These are phyloP conservation scores for Pseudorhombus dupliciocellatus DNA, from an alignment of 2,113 vertebrate genomes.

Conservation along the genomic window DNA sequence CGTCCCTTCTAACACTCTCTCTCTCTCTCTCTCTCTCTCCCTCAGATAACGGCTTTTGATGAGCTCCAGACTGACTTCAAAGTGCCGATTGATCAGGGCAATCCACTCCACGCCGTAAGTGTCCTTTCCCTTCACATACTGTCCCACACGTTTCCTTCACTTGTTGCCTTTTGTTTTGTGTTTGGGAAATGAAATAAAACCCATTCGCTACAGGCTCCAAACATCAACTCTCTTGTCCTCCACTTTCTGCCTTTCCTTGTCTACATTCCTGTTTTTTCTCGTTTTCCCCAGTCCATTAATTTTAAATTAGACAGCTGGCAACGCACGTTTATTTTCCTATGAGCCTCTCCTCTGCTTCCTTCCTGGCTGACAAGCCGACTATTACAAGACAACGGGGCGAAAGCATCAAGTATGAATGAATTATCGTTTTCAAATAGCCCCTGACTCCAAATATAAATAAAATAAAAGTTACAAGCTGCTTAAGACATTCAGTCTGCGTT, in stretches of 20 bases:
- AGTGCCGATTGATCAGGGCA: conserved; percentile 86
- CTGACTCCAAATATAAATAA: conserved; percentile 21
- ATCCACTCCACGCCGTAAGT: conserved; percentile 84
- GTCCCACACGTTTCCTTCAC: not conserved
- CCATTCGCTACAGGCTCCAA: conserved; percentile 21
- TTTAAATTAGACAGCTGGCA: conserved; percentile 50
- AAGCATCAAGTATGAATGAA: conserved; percentile 31
- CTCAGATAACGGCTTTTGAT: conserved; percentile 86
- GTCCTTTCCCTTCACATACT: conserved; percentile 7
- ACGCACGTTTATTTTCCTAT: conserved; percentile 15
- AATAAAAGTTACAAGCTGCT: conserved; percentile 3
- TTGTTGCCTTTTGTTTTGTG: not conserved
- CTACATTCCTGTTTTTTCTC: not conserved
- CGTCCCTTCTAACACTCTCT: not conserved
- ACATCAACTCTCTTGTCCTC: not conserved
- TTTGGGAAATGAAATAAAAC: not conserved
- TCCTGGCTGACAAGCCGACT: conserved; percentile 36
- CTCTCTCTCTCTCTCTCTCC: conserved; percentile 3
- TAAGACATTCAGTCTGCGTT: not conserved
- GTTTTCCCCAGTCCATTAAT: conserved; percentile 36
- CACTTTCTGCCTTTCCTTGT: not conserved
- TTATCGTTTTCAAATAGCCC: conserved; percentile 26
- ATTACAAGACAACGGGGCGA: conserved; percentile 4
- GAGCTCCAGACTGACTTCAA: conserved; percentile 86
- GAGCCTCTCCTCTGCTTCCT: conserved; percentile 16